Evolutionary conservation across 1,140 invertebrate genomes (phyloP), one percentile per base, ranked within the genome.

Genomic region (Drosophila guanche): DNA sequence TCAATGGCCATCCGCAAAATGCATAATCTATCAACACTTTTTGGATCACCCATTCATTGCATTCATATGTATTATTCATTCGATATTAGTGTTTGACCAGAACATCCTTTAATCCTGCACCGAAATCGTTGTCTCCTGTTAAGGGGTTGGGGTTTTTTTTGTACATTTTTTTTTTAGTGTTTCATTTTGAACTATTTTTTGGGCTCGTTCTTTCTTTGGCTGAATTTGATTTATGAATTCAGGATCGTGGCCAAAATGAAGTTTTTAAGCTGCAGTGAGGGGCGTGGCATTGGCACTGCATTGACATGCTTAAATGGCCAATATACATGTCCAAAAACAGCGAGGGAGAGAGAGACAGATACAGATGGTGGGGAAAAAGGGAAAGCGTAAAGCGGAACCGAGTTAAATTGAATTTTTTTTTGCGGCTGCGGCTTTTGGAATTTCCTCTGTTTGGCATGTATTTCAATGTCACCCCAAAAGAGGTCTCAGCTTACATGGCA

Each of bases 361-460:
- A 33, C 16, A 20, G 16, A 20, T 20, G 16, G 16, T 20, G 16
- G 16, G 40, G 6, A 10, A 41, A 12, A 41, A 41, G 7, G 20
- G 42, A 55, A 59, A 51, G 33, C 57, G 37, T 46, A 61, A 79
- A 65, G 73, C 57, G 71, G 52, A 74, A 74, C 60, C 29, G 60
- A 77, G 76, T 77, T 61, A 77, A 86, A 85, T 85, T 86, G 81
- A 85, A 81, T 85, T 80, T 80, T 76, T 70, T 65, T 20, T 46
- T 45, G 14, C 45, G 40, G 23, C 33, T 52, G 51, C 68, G 58
- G 43, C 68, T 69, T 55, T 46, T 60, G 27, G 59, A 12, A 59
- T 40, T 77, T 61, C 59, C 53, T 57, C 62, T 67, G 63, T 66
- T 83, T 46, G 73, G 60, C 79, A 67, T 79, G 67, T 79, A 73